Conservation (phyloP, 2,113 vertebrate species). For the Noturus placidus region DNA sequence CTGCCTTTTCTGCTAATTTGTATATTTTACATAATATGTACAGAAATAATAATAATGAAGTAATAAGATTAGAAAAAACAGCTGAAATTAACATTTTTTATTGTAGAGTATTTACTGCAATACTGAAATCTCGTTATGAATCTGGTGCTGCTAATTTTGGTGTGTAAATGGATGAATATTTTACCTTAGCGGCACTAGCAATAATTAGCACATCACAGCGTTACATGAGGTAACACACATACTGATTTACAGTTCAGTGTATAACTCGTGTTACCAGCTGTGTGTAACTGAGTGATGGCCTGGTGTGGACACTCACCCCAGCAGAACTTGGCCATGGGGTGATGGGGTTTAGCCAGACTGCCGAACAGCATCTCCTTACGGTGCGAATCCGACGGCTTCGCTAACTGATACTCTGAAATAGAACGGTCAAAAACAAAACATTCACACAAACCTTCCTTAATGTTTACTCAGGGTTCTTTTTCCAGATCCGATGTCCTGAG, state of each 20-base stretch:
- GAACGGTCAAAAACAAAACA: background rate
- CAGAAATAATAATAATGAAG: too few species aligned
- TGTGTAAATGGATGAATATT: too few species aligned
- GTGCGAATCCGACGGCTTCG: slow-evolving; percentile 87
- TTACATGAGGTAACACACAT: too few species aligned
- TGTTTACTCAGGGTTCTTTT: background rate
- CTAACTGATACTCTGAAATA: slow-evolving; percentile 85
- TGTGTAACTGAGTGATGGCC: background rate
- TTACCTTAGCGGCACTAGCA: background rate
- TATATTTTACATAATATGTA: too few species aligned
- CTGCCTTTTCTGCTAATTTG: background rate
- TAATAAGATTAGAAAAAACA: too few species aligned
- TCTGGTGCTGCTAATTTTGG: background rate
- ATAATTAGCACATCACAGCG: background rate
- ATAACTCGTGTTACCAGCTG: background rate
- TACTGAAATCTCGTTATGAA: too few species aligned
- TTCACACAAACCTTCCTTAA: background rate
- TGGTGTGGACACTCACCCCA: slow-evolving; percentile 76
- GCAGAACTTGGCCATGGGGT: slow-evolving; percentile 96
- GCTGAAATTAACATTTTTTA: too few species aligned
- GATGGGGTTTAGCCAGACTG: slow-evolving; percentile 86
- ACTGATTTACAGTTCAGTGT: background rate
- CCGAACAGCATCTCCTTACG: slow-evolving; percentile 95
- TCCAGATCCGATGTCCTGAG: background rate
- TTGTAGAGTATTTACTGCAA: too few species aligned